Conservation (phyloP, 2,797 vertebrate species). For the Eremophila alpestris region DNA sequence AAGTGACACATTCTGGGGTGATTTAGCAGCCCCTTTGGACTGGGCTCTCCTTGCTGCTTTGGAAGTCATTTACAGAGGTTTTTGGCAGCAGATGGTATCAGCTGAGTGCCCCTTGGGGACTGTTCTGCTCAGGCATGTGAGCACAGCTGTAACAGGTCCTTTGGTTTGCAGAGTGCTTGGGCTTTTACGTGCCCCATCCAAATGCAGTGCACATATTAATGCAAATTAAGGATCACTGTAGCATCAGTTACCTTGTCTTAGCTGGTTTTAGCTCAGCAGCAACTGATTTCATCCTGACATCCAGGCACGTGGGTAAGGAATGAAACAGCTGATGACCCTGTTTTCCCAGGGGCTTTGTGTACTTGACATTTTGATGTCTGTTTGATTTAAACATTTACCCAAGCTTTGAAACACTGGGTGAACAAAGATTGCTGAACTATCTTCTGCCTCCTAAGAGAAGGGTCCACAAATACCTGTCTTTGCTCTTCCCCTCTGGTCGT, state of each 20-base stretch:
- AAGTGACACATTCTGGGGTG: not conserved
- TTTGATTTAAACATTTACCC: not conserved
- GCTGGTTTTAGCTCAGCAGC: not conserved
- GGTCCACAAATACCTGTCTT: not conserved
- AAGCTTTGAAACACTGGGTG: not conserved
- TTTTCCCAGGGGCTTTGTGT: not conserved
- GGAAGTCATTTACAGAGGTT: not conserved
- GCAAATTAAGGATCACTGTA: not conserved
- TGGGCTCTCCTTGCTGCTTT: not conserved
- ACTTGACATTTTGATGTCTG: not conserved
- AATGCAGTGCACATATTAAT: not conserved
- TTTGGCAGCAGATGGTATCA: not conserved
- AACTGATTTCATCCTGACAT: not conserved
- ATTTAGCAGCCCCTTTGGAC: not conserved
- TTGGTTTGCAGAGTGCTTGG: not conserved
- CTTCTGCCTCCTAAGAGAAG: not conserved
- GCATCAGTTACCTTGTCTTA: not conserved
- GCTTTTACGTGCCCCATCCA: not conserved
- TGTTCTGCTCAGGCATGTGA: not conserved
- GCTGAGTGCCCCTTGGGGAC: not conserved
- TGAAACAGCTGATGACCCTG: not conserved
- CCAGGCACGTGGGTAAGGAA: not conserved
- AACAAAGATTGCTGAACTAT: not conserved
- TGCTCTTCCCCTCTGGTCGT: not conserved
- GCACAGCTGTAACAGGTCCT: not conserved